Conservation (phyloP, 2,113 vertebrate species). For the Theristicus caerulescens region DNA sequence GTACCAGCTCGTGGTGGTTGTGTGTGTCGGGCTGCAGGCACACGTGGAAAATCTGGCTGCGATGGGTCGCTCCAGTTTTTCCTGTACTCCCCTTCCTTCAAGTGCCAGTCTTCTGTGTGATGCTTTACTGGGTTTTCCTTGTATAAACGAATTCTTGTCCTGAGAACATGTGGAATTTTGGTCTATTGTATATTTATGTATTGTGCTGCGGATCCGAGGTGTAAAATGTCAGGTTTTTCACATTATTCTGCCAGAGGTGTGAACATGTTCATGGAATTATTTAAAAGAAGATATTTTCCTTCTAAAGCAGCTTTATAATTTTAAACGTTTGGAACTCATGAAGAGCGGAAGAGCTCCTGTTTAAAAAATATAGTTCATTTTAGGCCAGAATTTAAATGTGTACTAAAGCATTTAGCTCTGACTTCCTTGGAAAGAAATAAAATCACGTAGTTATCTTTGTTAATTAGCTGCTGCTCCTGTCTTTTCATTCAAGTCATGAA, state of each 20-base stretch:
- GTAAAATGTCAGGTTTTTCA: not conserved
- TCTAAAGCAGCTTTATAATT: not conserved
- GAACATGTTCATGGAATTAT: not conserved
- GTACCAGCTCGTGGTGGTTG: not conserved
- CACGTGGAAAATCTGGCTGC: not conserved
- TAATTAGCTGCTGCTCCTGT: not conserved
- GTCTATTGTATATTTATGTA: not conserved
- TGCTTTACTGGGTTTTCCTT: conserved; percentile 11
- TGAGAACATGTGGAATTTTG: not conserved
- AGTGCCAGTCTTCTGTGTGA: not conserved
- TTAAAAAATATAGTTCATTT: not conserved
- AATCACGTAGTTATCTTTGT: not conserved
- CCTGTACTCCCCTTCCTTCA: not conserved
- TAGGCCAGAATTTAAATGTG: not conserved
- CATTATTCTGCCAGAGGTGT: not conserved
- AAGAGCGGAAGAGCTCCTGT: not conserved
- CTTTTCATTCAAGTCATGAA: not conserved
- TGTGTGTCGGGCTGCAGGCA: not conserved
- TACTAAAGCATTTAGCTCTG: not conserved
- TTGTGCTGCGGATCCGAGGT: not conserved
- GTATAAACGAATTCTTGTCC: not conserved
- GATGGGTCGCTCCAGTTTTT: not conserved
- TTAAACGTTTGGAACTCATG: not conserved
- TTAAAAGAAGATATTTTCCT: not conserved
- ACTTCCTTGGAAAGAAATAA: conserved; percentile 1